Base-by-base conservation (phyloP, 2,888 invertebrate genomes). In the Pollenia amentaria region DNA sequence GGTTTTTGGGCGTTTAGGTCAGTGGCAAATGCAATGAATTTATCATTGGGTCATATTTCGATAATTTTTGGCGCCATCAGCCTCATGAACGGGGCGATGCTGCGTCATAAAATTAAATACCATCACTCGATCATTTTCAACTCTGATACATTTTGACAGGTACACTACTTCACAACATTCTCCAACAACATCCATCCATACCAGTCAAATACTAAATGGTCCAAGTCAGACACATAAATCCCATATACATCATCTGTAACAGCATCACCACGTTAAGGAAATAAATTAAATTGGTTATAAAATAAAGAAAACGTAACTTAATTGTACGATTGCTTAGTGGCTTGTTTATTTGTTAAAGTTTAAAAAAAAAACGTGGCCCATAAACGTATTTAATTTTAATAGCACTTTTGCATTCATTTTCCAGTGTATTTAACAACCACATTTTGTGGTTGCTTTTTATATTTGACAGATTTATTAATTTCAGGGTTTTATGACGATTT, bases 91-190 rank as follows among this genome's bases (percentile, higher is more conserved):
- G 73, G 78, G 84, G 85, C 85, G 88, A 89, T 90, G 91, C 92
- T 90, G 90, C 90, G 91, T 91, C 91, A 92, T 91, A 92, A 91
- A 91, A 90, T 89, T 89, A 91, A 92, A 91, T 90, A 91, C 90
- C 90, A 90, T 91, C 91, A 91, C 91, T 91, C 91, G 90, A 91
- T 91, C 92, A 91, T 91, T 90, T 92, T 91, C 90, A 89, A 89
- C 88, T 89, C 90, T 89, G 90, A 90, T 90, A 89, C 90, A 81
- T 89, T 91, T 91, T 92, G 91, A 92, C 91, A 92, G 92, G 91
- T 91, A 91, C 90, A 91, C 75, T 73, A 67, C 38, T 73, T 51
- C 40, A 60, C 62, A 51, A 29, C 29, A 29, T 29, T 29, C 29
- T 29, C 29, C 29, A 29, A 29, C 29, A 29, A 29, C 29, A 29